Evolutionary conservation across 2,797 vertebrate species (phyloP).

Genomic region (Lepus townsendii): DNA sequence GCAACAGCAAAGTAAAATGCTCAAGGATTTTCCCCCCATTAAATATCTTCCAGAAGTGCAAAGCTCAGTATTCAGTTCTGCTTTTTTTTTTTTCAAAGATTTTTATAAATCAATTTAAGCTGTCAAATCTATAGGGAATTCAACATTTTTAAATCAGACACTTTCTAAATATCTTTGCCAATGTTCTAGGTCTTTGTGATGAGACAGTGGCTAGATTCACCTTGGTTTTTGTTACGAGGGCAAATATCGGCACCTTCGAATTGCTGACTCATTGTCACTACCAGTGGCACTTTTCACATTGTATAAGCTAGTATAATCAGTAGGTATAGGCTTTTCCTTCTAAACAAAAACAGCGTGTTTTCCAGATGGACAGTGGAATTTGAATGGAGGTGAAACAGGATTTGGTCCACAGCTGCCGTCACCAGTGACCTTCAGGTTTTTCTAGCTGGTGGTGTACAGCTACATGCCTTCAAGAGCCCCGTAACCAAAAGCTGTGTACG

Average conservation of each 20-base stretch:
- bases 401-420: background rate
- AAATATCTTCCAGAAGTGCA: background rate
- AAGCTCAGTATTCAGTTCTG: background rate
- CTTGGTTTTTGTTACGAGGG: background rate
- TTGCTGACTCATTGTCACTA: background rate
- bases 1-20: background rate
- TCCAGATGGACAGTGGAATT: background rate
- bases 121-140: background rate
- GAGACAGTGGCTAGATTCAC: background rate
- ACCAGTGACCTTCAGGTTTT: background rate
- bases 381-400: background rate
- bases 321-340: background rate
- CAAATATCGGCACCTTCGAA: background rate
- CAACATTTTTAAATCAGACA: background rate
- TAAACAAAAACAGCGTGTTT: background rate
- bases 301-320: rapidly evolving
- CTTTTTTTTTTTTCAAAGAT: background rate
- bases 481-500: background rate
- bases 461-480: background rate
- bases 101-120: background rate
- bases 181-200: background rate
- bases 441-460: background rate
- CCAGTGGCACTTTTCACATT: background rate
- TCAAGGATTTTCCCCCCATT: background rate
- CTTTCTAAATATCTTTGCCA: background rate